Evolutionary conservation across 2,888 invertebrate genomes (phyloP).

Genomic region (Hesperia comma): DNA sequence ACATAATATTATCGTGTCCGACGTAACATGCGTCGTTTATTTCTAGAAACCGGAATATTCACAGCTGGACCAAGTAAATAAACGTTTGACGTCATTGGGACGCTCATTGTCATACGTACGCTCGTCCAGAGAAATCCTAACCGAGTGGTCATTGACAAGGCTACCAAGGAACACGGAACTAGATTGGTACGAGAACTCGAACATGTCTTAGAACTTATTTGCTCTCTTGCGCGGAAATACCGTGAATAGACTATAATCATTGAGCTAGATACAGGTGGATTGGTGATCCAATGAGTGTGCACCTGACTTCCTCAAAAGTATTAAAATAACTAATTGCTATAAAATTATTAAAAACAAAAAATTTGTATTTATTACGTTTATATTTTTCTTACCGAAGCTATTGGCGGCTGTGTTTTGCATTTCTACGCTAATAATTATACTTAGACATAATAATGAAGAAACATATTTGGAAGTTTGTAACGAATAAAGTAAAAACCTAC

Average conservation of each 20-base stretch:
- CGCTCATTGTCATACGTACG: not conserved
- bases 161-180: not conserved
- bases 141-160: slow-evolving; percentile 17
- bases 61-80: slow-evolving; percentile 18
- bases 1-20: not conserved
- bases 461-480: no score
- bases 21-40: slow-evolving; percentile 7
- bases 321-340: no score
- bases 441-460: no score
- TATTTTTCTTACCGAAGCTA: no score
- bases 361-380: no score
- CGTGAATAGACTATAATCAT: no score
- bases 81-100: slow-evolving; percentile 21
- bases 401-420: no score
- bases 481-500: no score
- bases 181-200: not conserved
- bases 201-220: not conserved
- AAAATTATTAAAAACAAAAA: no score
- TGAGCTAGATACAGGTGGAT: not conserved
- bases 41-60: slow-evolving; percentile 20
- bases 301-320: no score
- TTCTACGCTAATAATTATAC: no score
- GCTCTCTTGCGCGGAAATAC: not conserved
- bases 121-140: slow-evolving; percentile 12
- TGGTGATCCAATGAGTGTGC: not conserved